Conservation (phyloP, 2,888 invertebrate species). For the Amiota minor region DNA sequence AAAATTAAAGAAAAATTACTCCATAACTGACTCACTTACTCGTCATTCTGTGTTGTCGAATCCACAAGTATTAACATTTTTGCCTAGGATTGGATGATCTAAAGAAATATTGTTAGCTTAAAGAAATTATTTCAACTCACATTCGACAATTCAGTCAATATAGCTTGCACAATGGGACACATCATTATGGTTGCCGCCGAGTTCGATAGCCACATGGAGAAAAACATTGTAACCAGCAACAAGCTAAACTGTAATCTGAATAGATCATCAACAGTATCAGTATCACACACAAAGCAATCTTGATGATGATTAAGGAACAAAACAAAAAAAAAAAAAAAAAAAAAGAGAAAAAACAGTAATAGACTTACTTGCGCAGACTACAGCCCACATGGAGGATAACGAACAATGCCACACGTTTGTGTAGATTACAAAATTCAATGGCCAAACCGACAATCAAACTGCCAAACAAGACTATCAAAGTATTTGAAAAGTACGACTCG, state of each 20-base stretch:
- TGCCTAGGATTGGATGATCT: too few species aligned
- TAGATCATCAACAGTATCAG: background rate
- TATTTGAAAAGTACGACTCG: constrained; percentile 83
- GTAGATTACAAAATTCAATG: constrained; percentile 89
- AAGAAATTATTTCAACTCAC: constrained; percentile 72
- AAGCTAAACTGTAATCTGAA: constrained; percentile 77
- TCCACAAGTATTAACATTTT: too few species aligned
- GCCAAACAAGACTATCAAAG: constrained; percentile 88
- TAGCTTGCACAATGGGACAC: constrained; percentile 88
- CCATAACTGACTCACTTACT: background rate
- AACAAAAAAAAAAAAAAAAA: background rate
- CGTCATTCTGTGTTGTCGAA: background rate
- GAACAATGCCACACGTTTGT: constrained; percentile 86
- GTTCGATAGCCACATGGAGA: constrained; percentile 76
- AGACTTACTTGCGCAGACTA: constrained; percentile 77
- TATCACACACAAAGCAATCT: constrained; percentile 65
- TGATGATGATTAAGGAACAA: background rate
- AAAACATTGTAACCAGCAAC: constrained; percentile 88
- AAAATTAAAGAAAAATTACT: background rate
- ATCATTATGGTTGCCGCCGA: constrained; percentile 93
- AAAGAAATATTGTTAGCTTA: too few species aligned
- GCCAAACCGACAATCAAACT: constrained; percentile 90
- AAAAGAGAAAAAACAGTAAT: constrained; percentile 33
- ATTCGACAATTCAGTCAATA: constrained; percentile 83
- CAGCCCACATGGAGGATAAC: constrained; percentile 83